phyloP scores from a whole-genome alignment of 2,797 vertebrate genomes.

The Alcedo quadribrachys region DNA sequence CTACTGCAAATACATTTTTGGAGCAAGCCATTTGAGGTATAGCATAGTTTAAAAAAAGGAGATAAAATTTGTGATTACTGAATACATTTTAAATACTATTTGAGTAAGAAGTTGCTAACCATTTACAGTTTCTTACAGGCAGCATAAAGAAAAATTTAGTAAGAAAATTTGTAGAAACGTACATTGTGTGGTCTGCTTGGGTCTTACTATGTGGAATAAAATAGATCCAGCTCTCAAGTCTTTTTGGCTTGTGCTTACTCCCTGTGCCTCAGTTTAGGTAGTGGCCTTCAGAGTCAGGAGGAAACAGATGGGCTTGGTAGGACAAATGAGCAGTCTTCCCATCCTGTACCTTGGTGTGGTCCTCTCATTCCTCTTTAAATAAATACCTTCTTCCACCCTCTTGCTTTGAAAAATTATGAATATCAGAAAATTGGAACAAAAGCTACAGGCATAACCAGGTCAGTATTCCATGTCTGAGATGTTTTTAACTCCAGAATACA shows the following conservation, averaged over 20 bases:
- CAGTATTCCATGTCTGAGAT: neutral
- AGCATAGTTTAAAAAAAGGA: neutral
- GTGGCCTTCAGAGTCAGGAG: neutral
- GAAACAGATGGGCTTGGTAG: neutral
- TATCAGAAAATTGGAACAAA: neutral
- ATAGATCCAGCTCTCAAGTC: neutral
- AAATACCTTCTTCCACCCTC: neutral
- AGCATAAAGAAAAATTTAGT: neutral
- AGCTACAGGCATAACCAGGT: neutral
- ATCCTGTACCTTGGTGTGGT: neutral
- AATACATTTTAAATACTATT: neutral
- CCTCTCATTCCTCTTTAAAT: neutral
- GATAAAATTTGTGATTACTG: neutral
- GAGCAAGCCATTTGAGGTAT: neutral
- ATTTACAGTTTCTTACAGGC: neutral
- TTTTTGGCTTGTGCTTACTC: neutral
- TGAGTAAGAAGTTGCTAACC: neutral
- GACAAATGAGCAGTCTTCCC: fast-evolving
- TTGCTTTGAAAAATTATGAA: neutral
- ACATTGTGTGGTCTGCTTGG: neutral
- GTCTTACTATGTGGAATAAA: neutral
- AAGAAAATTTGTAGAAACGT: neutral
- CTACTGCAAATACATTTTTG: neutral
- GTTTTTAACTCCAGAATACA: neutral
- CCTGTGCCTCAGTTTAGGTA: too few species aligned